Conservation (phyloP, 2,113 vertebrate species). For the Albula glossodonta region DNA sequence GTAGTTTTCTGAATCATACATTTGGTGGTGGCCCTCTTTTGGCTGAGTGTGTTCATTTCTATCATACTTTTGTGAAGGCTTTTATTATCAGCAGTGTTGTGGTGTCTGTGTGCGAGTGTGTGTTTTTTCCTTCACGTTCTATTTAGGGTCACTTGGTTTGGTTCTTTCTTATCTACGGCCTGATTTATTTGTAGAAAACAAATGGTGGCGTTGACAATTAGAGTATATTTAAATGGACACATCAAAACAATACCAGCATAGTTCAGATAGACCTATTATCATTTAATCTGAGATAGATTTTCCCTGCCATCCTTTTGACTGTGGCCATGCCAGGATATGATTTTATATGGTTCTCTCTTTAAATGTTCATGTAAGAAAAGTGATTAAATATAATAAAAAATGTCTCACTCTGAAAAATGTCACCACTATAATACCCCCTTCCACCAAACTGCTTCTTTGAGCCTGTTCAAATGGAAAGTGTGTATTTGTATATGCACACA, state of each 20-base stretch:
- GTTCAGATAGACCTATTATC: too few relatives aligned
- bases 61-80: slow-evolving; percentile 21
- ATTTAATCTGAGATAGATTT: too few relatives aligned
- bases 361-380: neutral
- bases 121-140: neutral
- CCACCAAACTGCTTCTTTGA: too few relatives aligned
- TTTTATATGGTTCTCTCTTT: neutral
- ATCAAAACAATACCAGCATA: neutral
- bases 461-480: too few relatives aligned
- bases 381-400: too few relatives aligned
- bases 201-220: neutral
- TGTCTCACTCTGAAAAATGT: too few relatives aligned
- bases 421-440: too few relatives aligned
- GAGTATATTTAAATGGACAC: neutral
- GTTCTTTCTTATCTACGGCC: neutral
- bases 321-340: neutral
- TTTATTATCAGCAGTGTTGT: slow-evolving; percentile 9
- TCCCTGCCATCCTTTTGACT: too few relatives aligned
- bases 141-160: slow-evolving; percentile 18
- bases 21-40: slow-evolving; percentile 19
- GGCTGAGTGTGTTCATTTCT: slow-evolving; percentile 3
- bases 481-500: too few relatives aligned
- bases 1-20: slow-evolving; percentile 58
- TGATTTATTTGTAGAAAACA: slow-evolving; percentile 4
- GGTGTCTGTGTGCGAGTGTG: too few relatives aligned